phyloP scores from a whole-genome alignment of 2,888 invertebrate species.

The Drosophila mayaguana region DNA sequence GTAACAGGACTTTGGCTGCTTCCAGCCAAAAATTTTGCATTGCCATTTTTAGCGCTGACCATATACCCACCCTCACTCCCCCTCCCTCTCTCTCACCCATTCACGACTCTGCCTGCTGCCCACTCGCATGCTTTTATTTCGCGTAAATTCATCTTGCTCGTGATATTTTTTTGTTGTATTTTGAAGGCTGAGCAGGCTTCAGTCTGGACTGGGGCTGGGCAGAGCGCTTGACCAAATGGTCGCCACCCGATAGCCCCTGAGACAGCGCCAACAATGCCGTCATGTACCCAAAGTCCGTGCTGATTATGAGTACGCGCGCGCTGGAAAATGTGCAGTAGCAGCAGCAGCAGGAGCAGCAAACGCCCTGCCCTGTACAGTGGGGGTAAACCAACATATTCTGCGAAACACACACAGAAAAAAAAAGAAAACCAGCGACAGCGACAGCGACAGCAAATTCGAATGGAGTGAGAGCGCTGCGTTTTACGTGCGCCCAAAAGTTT shows the following conservation, averaged over 20 bases:
- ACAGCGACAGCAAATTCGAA: too few relatives aligned
- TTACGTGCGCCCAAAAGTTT: constrained; percentile 78
- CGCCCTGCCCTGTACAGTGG: neutral
- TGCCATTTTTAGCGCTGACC: constrained; percentile 75
- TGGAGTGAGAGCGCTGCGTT: constrained; percentile 18
- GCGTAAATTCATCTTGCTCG: constrained; percentile 71
- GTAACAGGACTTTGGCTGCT: constrained; percentile 45
- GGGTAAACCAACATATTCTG: constrained; percentile 48
- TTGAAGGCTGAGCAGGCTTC: neutral
- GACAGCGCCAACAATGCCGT: constrained; percentile 55
- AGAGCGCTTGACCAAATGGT: constrained; percentile 77
- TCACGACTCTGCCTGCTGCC: neutral
- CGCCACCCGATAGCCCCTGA: constrained; percentile 76
- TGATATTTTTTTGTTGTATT: constrained; percentile 31
- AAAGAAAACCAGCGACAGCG: too few relatives aligned
- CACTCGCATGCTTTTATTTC: constrained; percentile 56
- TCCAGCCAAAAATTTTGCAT: constrained; percentile 61
- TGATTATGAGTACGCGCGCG: constrained; percentile 77
- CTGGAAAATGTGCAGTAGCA: constrained; percentile 70
- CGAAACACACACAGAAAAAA: constrained; percentile 4
- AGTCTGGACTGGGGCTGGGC: constrained; percentile 17
- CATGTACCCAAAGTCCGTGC: constrained; percentile 35
- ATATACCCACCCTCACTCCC: constrained; percentile 6
- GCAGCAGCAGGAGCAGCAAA: constrained; percentile 53
- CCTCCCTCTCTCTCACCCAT: neutral